A percentile compares a stretch with the other conserved stretches of the same genome.
phyloP scores from a whole-genome alignment of 2,888 invertebrate species.

The Chromoteleia sp. region DNA sequence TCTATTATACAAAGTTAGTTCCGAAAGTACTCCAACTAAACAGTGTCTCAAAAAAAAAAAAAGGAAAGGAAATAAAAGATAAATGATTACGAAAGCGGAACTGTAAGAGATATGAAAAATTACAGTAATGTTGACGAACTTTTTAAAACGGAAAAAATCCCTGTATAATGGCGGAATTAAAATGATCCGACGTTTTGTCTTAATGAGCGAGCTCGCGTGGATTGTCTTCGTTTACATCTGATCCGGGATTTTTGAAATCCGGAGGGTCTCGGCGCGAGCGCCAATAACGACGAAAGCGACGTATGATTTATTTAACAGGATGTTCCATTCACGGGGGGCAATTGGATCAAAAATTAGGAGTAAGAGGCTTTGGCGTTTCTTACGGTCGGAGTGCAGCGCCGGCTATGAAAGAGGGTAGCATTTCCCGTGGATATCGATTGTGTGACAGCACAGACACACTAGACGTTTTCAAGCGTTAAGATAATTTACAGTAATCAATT shows the following conservation, averaged over 20 bases:
- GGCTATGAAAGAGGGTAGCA: constrained; percentile 42
- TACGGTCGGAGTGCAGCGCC: constrained; percentile 15
- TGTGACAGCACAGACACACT: constrained; percentile 70
- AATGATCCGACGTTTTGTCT: constrained; percentile 18
- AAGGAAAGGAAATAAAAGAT: not conserved
- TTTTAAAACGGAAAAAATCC: constrained; percentile 9
- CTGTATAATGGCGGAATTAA: constrained; percentile 37
- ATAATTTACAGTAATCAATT: too few relatives aligned
- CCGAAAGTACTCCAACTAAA: too few relatives aligned
- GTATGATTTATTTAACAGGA: constrained; percentile 57
- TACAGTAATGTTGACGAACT: constrained; percentile 23
- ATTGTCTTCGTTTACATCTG: constrained; percentile 36
- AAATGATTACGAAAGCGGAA: not conserved
- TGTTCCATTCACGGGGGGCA: constrained; percentile 42
- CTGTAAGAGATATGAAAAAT: constrained; percentile 7
- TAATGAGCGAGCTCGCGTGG: constrained; percentile 35
- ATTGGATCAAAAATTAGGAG: constrained; percentile 71
- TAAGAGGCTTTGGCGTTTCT: constrained; percentile 66
- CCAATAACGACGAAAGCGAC: constrained; percentile 41
- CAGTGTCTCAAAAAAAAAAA: not conserved
- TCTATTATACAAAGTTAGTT: too few relatives aligned
- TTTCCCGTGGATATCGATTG: constrained; percentile 74
- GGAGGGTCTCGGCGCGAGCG: constrained; percentile 9
- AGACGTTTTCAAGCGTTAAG: too few relatives aligned
- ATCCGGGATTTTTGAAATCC: constrained; percentile 43